Conservation (phyloP, 1,140 invertebrate species). For the Teleopsis dalmanni region DNA sequence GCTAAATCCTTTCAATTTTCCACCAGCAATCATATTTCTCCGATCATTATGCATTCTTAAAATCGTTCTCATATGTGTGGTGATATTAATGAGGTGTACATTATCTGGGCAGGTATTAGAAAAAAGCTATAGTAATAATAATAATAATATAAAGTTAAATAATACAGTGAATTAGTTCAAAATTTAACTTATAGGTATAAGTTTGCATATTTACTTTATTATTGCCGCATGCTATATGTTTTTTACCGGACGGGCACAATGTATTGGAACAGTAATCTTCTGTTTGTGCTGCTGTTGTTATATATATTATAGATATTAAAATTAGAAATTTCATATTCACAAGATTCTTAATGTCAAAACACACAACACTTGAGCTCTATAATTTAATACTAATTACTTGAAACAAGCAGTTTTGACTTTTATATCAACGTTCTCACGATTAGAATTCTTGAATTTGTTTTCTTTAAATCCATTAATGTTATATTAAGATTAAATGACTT, state of each 20-base stretch:
- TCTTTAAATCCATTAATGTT: not conserved
- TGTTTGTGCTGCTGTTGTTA: not conserved
- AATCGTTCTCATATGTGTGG: not conserved
- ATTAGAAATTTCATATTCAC: not conserved
- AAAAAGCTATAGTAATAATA: not conserved
- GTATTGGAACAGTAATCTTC: constrained; percentile 1
- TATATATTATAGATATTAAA: not conserved
- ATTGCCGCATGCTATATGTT: not conserved
- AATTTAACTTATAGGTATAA: not conserved
- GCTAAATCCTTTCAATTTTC: not conserved
- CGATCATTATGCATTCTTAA: constrained; percentile 6
- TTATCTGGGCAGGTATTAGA: not conserved
- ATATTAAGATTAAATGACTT: not conserved
- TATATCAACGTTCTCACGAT: too few species aligned
- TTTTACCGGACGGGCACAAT: not conserved
- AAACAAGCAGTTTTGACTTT: not conserved
- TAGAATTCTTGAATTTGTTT: not conserved
- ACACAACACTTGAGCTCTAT: not conserved
- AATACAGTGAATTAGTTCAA: not conserved
- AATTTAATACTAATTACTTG: not conserved
- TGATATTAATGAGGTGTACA: not conserved
- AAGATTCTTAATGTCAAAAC: not conserved
- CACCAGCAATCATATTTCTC: constrained; percentile 8
- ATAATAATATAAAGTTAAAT: not conserved
- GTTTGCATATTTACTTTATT: not conserved